Evolutionary conservation across 2,888 invertebrate species (phyloP), one percentile per base, ranked within the genome.

Genomic region (Rhagium mordax): DNA sequence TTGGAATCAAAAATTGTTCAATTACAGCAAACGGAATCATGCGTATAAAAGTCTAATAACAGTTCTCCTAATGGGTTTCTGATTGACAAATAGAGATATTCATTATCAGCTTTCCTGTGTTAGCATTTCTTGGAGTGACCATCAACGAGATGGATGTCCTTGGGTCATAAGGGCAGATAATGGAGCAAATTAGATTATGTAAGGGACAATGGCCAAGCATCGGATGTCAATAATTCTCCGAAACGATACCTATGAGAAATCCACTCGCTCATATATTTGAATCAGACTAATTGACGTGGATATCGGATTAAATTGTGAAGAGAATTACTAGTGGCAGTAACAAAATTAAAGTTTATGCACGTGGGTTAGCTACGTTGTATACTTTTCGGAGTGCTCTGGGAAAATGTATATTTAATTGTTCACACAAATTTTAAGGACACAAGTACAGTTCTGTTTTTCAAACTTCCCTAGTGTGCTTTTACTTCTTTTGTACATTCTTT

Each of bases 151-250:
- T 84, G 83, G 83, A 85, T 79, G 79, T 64, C 71, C 75, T 66
- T 72, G 79, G 76, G 78, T 77, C 72, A 76, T 75, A 81, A 83
- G 83, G 83, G 79, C 79, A 83, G 83, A 82, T 86, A 86, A 86
- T 85, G 84, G 84, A 73, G 81, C 72, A 84, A 86, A 86, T 86
- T 86, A 82, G 86, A 84, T 86, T 86, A 86, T 84, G 81, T 79
- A 79, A 84, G 83, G 84, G 84, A 84, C 84, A 83, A 78, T 78
- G 83, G 81, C 83, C 81, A 79, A 78, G 76, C 78, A 79, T 80
- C 82, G 80, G 79, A 81, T 79, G 78, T 77, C 81, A 77, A 82
- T 83, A 82, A 81, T 80, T 84, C 82, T 80, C 80, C 83, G 72
- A 74, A 83, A 83, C 78, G 80, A 82, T 82, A 83, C 84, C 83